Percentiles rank a stretch among this genome's conserved stretches.
Conservation (phyloP, 2,888 invertebrate genomes). For the Ecliptopera silaceata region DNA sequence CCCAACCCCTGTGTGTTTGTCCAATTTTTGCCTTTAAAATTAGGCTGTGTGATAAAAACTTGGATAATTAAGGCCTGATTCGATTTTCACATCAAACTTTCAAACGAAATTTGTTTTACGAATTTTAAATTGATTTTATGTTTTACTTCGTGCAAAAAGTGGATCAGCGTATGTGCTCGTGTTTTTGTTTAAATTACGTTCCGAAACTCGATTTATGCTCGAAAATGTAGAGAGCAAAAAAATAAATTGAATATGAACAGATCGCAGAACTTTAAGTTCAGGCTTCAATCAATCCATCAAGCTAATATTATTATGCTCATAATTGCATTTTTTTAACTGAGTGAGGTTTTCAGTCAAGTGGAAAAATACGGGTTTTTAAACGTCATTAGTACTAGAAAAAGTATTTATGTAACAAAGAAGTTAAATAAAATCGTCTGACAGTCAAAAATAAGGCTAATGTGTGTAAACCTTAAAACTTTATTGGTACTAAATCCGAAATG, state of each 20-base stretch:
- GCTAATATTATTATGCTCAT: not conserved
- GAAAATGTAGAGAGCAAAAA: conserved; percentile 18
- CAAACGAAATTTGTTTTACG: conserved; percentile 26
- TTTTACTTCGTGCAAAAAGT: conserved; percentile 21
- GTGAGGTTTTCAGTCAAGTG: not conserved
- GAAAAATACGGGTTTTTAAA: not conserved
- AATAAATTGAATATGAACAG: conserved; percentile 15
- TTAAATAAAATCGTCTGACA: conserved; percentile 14
- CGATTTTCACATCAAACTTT: conserved; percentile 31
- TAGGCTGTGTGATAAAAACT: conserved; percentile 38
- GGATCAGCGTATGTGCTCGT: conserved; percentile 5
- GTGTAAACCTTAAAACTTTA: conserved; percentile 17
- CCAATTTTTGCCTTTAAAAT: conserved; percentile 34
- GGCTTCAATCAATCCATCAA: not conserved
- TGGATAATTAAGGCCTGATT: conserved; percentile 37
- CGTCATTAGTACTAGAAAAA: conserved; percentile 18
- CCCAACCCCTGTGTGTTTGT: conserved; percentile 29
- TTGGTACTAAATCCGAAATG: conserved; percentile 14
- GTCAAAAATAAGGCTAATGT: conserved; percentile 22
- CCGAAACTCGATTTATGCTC: conserved; percentile 15
- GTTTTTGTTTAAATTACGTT: conserved; percentile 25
- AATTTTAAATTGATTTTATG: conserved; percentile 27
- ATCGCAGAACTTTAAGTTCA: not conserved
- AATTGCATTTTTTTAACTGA: not conserved
- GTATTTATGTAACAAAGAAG: conserved; percentile 3